Percentiles rank a stretch among this genome's conserved stretches.
Evolutionary conservation across 2,113 vertebrate genomes (phyloP).

Genomic region (Myocastor coypus): DNA sequence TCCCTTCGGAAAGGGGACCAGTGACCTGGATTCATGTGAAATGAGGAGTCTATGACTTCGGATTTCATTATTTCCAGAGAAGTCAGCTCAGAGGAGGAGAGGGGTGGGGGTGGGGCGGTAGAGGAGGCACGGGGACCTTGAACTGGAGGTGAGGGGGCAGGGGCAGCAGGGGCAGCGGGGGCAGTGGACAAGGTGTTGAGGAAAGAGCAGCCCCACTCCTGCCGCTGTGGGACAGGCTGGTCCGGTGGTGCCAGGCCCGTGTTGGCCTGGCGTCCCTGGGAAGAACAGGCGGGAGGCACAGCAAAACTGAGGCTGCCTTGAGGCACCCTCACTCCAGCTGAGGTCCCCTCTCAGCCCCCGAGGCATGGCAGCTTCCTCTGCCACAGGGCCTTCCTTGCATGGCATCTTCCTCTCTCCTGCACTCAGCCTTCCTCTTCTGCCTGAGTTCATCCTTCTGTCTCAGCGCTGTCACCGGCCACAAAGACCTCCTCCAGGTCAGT

Average conservation of each 20-base stretch:
- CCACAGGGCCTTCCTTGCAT: neutral
- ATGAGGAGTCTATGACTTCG: slow-evolving; percentile 22
- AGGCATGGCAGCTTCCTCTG: neutral
- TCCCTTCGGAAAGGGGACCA: slow-evolving; percentile 62
- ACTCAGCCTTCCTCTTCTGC: neutral
- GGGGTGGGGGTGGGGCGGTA: neutral
- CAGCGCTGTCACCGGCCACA: neutral
- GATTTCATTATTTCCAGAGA: slow-evolving; percentile 43
- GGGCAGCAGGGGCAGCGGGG: too few species aligned
- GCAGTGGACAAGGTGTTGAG: accelerated
- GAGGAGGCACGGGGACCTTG: neutral
- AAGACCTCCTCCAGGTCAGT: neutral
- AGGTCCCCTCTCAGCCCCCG: neutral
- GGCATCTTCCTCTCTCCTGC: neutral
- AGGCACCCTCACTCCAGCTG: neutral
- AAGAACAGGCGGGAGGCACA: neutral
- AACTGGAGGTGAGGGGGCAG: too few species aligned
- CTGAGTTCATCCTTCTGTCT: neutral
- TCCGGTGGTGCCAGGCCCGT: neutral
- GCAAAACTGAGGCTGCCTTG: neutral
- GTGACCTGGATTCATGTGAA: slow-evolving; percentile 67
- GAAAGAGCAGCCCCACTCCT: neutral
- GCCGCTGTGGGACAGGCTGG: neutral
- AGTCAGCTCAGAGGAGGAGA: neutral
- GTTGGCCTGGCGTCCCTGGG: neutral